These are phyloP conservation scores for Pangasius krempfi DNA, from an alignment of 2,797 vertebrate species.

Conservation along the genomic window DNA sequence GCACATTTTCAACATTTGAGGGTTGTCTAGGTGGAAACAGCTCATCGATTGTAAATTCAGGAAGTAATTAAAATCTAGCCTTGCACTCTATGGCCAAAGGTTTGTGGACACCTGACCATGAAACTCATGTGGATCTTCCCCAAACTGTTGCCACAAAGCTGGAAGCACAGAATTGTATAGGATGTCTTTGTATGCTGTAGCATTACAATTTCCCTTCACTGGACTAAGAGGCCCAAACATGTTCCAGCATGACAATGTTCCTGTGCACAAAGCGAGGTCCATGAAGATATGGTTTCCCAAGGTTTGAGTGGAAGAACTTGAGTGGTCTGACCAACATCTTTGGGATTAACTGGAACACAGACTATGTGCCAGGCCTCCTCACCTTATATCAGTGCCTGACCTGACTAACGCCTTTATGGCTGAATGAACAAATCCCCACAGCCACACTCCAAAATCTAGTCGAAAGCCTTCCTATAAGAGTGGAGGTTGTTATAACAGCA, in stretches of 20 bases:
- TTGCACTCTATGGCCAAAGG: background rate
- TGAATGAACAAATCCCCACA: background rate
- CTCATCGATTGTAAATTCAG: background rate
- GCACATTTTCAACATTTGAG: background rate
- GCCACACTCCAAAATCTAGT: background rate
- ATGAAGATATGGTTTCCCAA: background rate
- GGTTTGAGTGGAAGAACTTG: background rate
- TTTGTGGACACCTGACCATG: background rate
- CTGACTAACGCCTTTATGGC: background rate
- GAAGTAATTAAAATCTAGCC: background rate
- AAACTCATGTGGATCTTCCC: background rate
- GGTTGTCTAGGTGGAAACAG: background rate
- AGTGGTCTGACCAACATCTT: background rate
- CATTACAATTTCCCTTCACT: background rate
- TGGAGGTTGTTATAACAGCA: background rate
- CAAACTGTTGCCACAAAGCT: background rate
- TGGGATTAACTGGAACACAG: background rate
- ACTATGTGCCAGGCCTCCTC: background rate
- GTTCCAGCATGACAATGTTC: background rate
- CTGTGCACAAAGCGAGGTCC: background rate
- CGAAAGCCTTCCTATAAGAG: background rate
- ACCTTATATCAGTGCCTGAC: background rate
- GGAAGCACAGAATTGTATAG: background rate
- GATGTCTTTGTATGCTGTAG: background rate
- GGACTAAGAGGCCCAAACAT: background rate